Percentiles rank a stretch among this genome's conserved stretches.
These are phyloP conservation scores for Epinephelus awoara DNA, from an alignment of 2,797 vertebrate species.

Conservation along the genomic window DNA sequence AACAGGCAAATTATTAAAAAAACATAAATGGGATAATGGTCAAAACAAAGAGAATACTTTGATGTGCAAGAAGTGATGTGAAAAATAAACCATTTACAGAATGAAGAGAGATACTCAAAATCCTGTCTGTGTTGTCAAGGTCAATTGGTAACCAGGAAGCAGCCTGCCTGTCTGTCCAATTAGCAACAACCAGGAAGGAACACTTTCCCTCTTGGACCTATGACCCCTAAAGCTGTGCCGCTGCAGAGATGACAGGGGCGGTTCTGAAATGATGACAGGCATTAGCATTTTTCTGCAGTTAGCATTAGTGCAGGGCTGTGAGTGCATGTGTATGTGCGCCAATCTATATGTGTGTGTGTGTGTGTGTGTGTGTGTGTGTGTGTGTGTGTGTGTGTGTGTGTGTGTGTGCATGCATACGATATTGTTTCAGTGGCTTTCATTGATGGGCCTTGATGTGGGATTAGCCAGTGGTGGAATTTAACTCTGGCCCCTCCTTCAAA, in stretches of 20 bases:
- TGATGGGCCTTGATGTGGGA: slow-evolving; percentile 82
- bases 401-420: slow-evolving; percentile 62
- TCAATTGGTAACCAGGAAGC: slow-evolving; percentile 80
- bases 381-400: too few species aligned
- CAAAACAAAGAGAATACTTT: not conserved
- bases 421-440: slow-evolving; percentile 73
- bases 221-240: slow-evolving; percentile 82
- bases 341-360: slow-evolving; percentile 5
- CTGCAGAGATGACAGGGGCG: slow-evolving; percentile 78
- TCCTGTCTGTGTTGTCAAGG: slow-evolving; percentile 77
- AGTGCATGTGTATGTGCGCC: slow-evolving; percentile 43
- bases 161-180: slow-evolving; percentile 80
- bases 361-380: slow-evolving; percentile 17
- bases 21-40: not conserved
- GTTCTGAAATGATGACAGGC: slow-evolving; percentile 83
- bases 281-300: slow-evolving; percentile 85
- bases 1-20: not conserved
- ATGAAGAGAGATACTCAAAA: slow-evolving; percentile 61
- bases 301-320: slow-evolving; percentile 75
- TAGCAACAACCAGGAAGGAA: slow-evolving; percentile 83
- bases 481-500: slow-evolving; percentile 81
- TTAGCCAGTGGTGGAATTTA: slow-evolving; percentile 77
- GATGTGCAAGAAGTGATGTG: slow-evolving; percentile 12
- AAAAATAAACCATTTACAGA: slow-evolving; percentile 41
- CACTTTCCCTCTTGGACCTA: slow-evolving; percentile 72